These are phyloP conservation scores for Varanus komodoensis DNA, from an alignment of 2,113 vertebrate genomes.

Conservation along the genomic window DNA sequence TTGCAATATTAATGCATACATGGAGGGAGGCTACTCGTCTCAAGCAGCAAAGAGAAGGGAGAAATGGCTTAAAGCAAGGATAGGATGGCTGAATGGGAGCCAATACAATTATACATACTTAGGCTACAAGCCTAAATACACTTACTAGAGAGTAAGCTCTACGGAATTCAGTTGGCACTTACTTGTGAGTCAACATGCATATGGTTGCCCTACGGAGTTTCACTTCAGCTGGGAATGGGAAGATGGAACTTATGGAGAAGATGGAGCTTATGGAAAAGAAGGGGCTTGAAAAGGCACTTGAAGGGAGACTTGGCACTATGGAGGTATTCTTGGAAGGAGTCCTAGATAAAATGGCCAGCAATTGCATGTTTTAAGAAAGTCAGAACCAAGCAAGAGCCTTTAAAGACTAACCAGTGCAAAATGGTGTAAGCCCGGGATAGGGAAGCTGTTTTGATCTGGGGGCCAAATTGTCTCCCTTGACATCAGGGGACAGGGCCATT, in stretches of 20 bases:
- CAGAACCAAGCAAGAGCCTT: background rate
- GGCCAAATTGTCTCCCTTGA: too few species aligned
- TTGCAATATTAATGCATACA: background rate
- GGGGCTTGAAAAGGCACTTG: too few species aligned
- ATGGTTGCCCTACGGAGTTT: background rate
- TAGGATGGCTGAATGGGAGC: background rate
- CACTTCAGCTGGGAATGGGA: background rate
- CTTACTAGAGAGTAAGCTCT: too few species aligned
- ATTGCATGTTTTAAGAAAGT: background rate
- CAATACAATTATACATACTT: background rate
- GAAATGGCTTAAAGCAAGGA: background rate
- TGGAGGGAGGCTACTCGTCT: background rate
- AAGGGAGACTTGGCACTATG: background rate
- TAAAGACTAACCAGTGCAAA: background rate
- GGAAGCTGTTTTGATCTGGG: too few species aligned
- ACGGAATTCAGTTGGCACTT: background rate
- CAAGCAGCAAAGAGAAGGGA: background rate
- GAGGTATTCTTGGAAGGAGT: too few species aligned
- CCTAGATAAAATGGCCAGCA: background rate
- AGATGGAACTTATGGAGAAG: too few species aligned
- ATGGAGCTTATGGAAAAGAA: background rate
- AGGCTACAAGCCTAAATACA: background rate
- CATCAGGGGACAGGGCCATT: too few species aligned
- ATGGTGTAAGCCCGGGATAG: background rate
- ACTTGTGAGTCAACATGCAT: background rate